These are phyloP conservation scores for Hippasteria phrygiana DNA, from an alignment of 53 echinoderm and acorn worm species.

Conservation along the genomic window DNA sequence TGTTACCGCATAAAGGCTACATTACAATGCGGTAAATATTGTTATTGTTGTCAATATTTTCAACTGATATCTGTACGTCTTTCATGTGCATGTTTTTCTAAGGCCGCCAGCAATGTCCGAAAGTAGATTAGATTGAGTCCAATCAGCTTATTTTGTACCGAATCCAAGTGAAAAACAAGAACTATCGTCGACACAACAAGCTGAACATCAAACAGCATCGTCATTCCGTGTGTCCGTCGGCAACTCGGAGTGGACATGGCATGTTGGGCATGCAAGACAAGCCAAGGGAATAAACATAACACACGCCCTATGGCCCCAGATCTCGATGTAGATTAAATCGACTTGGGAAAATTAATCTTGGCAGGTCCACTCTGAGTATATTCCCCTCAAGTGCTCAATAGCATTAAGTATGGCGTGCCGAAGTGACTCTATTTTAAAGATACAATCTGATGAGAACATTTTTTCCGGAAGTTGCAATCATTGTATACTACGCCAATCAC, in stretches of 20 bases:
- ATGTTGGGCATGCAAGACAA: neutral
- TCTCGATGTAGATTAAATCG: conserved; percentile 3
- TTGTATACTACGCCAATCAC: no score
- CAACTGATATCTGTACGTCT: neutral
- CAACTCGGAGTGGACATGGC: neutral
- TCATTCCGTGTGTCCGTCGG: neutral
- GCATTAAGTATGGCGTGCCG: neutral
- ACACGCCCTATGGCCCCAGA: neutral
- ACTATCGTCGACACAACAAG: neutral
- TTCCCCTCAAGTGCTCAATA: neutral
- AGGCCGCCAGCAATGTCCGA: neutral
- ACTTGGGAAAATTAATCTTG: conserved; percentile 11
- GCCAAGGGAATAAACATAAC: neutral
- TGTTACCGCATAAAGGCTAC: no score
- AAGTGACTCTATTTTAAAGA: no score
- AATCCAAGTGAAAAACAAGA: neutral
- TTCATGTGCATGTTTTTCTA: neutral
- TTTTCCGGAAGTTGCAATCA: no score
- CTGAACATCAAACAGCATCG: neutral
- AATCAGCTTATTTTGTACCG: neutral
- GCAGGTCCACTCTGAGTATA: neutral
- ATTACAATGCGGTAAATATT: no score
- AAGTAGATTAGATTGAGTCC: neutral
- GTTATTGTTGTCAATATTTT: no score
- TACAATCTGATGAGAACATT: no score